phyloP scores from a whole-genome alignment of 2,113 vertebrate species.

The Ammodytes dubius region DNA sequence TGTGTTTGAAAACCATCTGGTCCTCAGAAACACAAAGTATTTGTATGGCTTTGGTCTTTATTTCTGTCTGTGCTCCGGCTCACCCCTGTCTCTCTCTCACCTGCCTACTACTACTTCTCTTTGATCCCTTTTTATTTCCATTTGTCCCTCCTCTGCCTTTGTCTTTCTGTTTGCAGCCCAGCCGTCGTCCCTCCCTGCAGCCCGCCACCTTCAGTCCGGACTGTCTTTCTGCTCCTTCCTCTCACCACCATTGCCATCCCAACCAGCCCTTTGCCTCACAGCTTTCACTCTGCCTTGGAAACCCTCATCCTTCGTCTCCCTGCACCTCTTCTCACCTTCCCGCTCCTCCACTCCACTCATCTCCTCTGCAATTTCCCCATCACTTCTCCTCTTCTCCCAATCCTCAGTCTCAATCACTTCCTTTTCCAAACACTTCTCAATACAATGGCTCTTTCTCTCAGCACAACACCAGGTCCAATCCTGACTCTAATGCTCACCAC shows the following conservation, averaged over 20 bases:
- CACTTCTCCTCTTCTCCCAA: conserved; percentile 31
- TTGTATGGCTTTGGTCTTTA: conserved; percentile 31
- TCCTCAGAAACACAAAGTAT: background rate
- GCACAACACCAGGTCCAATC: conserved; percentile 11
- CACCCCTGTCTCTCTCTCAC: conserved; percentile 26
- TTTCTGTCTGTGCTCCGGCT: conserved; percentile 23
- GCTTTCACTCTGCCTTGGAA: conserved; percentile 72
- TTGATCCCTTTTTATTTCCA: conserved; percentile 39
- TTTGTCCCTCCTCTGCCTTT: conserved; percentile 60
- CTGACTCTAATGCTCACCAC: conserved; percentile 14
- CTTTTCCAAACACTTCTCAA: conserved; percentile 14
- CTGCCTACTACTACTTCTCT: conserved; percentile 9
- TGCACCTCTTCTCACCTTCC: conserved; percentile 50
- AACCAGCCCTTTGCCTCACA: conserved; percentile 75
- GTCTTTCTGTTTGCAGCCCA: conserved; percentile 77
- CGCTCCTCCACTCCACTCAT: conserved; percentile 44
- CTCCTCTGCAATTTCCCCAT: conserved; percentile 44
- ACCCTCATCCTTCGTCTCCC: conserved; percentile 51
- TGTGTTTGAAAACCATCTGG: no score
- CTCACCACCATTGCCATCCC: conserved; percentile 66
- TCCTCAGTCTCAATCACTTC: conserved; percentile 19
- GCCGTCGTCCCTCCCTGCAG: conserved; percentile 68
- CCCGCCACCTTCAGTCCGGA: conserved; percentile 74
- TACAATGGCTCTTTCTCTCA: conserved; percentile 34
- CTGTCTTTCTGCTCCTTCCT: conserved; percentile 67